Conservation (phyloP, 2,797 vertebrate species). For the Coranthus polyacanthus region DNA sequence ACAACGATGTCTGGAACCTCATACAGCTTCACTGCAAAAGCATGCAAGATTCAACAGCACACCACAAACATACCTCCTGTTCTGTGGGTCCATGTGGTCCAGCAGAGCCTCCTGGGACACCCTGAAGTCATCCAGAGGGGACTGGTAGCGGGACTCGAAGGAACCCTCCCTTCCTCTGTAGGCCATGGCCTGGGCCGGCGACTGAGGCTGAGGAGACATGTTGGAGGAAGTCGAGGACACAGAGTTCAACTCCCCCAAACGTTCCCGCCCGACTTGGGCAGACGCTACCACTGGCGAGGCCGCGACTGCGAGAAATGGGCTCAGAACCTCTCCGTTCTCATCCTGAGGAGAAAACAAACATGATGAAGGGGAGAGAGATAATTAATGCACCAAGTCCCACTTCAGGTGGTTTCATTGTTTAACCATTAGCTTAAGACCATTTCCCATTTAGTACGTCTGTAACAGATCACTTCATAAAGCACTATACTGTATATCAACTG, state of each 20-base stretch:
- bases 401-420: not conserved
- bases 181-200: conserved; percentile 85
- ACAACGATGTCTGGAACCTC: conserved; percentile 45
- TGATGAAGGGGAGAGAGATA: not conserved
- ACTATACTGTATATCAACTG: too few species aligned
- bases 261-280: conserved; percentile 86
- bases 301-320: conserved; percentile 76
- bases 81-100: conserved; percentile 92
- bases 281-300: conserved; percentile 54
- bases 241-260: conserved; percentile 83
- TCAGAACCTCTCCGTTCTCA: conserved; percentile 92
- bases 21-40: not conserved
- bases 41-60: not conserved
- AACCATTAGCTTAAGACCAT: not conserved
- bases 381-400: not conserved
- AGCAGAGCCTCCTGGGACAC: conserved; percentile 92
- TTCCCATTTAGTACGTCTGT: not conserved
- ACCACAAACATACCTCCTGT: conserved; percentile 86
- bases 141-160: conserved; percentile 93
- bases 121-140: conserved; percentile 93
- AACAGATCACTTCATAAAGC: too few species aligned
- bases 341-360: conserved; percentile 73
- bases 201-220: conserved; percentile 80
- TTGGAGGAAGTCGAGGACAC: conserved; percentile 68
- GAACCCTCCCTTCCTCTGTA: conserved; percentile 91